phyloP scores from a whole-genome alignment of 2,888 invertebrate species.

The Glaucopsyche alexis region DNA sequence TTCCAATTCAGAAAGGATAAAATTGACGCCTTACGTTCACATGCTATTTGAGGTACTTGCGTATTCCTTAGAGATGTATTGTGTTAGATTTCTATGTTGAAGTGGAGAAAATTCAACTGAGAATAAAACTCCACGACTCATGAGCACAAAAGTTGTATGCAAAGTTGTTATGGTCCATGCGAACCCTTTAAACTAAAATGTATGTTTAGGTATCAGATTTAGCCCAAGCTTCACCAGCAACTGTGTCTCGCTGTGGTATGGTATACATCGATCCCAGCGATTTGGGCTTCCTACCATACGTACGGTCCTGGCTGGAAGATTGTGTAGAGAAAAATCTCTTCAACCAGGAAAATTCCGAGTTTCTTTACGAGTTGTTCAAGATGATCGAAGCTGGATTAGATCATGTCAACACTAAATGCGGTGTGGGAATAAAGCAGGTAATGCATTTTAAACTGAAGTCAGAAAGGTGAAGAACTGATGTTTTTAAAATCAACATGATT shows the following conservation, averaged over 20 bases:
- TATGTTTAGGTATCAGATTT: conserved; percentile 84
- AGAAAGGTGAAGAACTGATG: too few relatives aligned
- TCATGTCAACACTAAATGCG: conserved; percentile 85
- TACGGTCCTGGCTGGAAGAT: conserved; percentile 86
- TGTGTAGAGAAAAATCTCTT: conserved; percentile 72
- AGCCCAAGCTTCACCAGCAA: conserved; percentile 94
- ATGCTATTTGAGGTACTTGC: conserved; percentile 88
- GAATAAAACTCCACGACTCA: too few relatives aligned
- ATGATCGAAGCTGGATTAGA: conserved; percentile 84
- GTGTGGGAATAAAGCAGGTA: conserved; percentile 87
- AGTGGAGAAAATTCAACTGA: too few relatives aligned
- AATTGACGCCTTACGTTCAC: conserved; percentile 92
- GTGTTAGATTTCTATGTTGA: too few relatives aligned
- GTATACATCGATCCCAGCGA: conserved; percentile 93
- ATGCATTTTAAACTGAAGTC: background rate
- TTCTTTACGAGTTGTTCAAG: conserved; percentile 83
- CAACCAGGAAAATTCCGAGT: conserved; percentile 80
- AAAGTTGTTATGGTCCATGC: too few relatives aligned
- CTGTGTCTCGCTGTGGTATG: conserved; percentile 92
- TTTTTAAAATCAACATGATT: background rate
- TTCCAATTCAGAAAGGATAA: conserved; percentile 94
- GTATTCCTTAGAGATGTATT: too few relatives aligned
- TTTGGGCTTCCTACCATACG: conserved; percentile 89
- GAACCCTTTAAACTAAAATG: background rate
- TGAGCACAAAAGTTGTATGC: too few relatives aligned